phyloP scores from a whole-genome alignment of 1,140 invertebrate species.

The Drosophila mauritiana region DNA sequence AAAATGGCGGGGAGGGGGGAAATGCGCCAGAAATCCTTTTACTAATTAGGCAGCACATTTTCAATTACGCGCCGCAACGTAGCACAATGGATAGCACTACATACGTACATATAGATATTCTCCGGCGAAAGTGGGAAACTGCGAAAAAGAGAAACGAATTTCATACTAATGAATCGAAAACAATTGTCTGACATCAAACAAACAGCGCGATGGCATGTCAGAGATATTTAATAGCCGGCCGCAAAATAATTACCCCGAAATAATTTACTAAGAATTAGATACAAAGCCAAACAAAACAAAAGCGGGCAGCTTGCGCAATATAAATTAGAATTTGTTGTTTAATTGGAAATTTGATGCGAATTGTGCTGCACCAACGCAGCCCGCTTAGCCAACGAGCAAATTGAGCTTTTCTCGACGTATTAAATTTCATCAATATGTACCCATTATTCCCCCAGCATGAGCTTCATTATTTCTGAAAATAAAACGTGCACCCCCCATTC shows the following conservation, averaged over 20 bases:
- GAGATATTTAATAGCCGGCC: slow-evolving; percentile 54
- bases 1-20: slow-evolving; percentile 2
- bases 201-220: slow-evolving; percentile 2
- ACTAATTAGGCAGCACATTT: slow-evolving; percentile 70
- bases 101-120: not conserved
- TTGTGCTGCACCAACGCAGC: slow-evolving; percentile 13
- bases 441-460: slow-evolving; percentile 60
- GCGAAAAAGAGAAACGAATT: slow-evolving; percentile 16
- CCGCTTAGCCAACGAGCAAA: slow-evolving; percentile 44
- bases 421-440: slow-evolving; percentile 76
- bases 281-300: slow-evolving; percentile 39
- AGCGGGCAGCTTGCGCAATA: slow-evolving; percentile 42
- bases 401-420: slow-evolving; percentile 74
- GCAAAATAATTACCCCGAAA: slow-evolving; percentile 70
- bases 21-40: slow-evolving; percentile 55
- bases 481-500: slow-evolving; percentile 44
- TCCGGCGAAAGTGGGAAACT: slow-evolving; percentile 7
- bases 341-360: slow-evolving; percentile 79
- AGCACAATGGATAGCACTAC: slow-evolving; percentile 26
- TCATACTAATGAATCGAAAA: slow-evolving; percentile 52
- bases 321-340: slow-evolving; percentile 79
- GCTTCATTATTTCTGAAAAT: slow-evolving; percentile 72
- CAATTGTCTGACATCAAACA: slow-evolving; percentile 37
- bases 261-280: slow-evolving; percentile 67
- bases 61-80: slow-evolving; percentile 56